A percentile compares a stretch with the other conserved stretches of the same genome.
Evolutionary conservation across 2,797 vertebrate genomes (phyloP).

Genomic region (Liasis olivaceus): DNA sequence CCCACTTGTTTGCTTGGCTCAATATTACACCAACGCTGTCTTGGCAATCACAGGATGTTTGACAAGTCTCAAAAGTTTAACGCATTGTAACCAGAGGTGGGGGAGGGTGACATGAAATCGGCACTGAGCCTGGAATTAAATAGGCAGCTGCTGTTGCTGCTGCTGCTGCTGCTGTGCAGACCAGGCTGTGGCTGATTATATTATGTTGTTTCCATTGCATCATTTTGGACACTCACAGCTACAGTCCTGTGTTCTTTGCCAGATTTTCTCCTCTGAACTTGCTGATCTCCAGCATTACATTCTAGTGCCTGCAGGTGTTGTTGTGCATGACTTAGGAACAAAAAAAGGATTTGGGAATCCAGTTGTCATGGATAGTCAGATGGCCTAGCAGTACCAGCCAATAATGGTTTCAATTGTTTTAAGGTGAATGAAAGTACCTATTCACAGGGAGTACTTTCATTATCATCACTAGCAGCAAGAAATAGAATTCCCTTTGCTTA

Average conservation of each 20-base stretch:
- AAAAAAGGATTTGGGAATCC: background rate
- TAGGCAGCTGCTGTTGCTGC: conserved; percentile 15
- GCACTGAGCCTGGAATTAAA: conserved; percentile 28
- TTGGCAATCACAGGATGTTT: background rate
- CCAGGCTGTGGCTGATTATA: conserved; percentile 47
- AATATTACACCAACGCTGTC: no score
- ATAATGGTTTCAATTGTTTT: conserved; percentile 2
- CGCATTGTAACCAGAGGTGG: conserved; percentile 18
- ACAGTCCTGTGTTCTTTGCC: conserved; percentile 24
- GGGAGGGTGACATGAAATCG: conserved; percentile 30
- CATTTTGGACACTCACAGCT: conserved; percentile 24
- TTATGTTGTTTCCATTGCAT: conserved; percentile 44
- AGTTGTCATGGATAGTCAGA: fast-evolving
- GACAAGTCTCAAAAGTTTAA: conserved; percentile 20
- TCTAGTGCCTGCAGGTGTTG: background rate
- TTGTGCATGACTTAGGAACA: background rate
- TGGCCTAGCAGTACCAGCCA: background rate
- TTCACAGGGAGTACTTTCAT: background rate
- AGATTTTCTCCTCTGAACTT: conserved; percentile 3
- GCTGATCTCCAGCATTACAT: background rate
- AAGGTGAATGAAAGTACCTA: fast-evolving
- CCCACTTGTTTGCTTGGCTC: background rate
- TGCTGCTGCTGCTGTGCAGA: conserved; percentile 6
- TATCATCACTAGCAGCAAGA: background rate
- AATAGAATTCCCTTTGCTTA: background rate